phyloP scores from a whole-genome alignment of 2,888 invertebrate genomes.

The Protula sp. region DNA sequence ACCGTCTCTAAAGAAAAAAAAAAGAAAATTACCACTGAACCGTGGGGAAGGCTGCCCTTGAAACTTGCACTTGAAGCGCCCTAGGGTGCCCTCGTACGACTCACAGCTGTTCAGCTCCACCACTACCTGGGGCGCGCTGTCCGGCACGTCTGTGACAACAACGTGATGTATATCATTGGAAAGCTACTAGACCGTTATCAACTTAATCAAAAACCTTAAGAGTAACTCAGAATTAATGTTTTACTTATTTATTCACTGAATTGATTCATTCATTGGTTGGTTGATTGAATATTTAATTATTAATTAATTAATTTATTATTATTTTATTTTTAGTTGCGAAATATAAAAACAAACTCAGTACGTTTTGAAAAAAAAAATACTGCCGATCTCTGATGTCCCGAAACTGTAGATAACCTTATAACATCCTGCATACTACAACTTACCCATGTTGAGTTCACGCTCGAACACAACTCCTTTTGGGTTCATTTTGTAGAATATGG shows the following conservation, averaged over 20 bases:
- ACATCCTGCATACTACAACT: no score
- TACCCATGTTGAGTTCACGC: slow-evolving; percentile 53
- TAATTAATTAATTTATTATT: no score
- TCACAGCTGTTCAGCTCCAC: slow-evolving; percentile 65
- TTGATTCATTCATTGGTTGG: no score
- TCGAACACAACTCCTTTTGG: slow-evolving; percentile 49
- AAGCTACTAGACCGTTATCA: background rate
- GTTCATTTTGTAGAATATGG: slow-evolving; percentile 52
- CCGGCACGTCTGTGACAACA: slow-evolving; percentile 43
- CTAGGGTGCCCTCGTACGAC: slow-evolving; percentile 43
- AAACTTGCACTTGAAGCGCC: slow-evolving; percentile 47
- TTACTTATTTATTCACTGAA: no score
- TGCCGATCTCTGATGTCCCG: no score
- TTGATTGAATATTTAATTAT: no score
- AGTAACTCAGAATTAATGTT: no score
- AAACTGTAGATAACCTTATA: no score
- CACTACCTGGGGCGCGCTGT: slow-evolving; percentile 65
- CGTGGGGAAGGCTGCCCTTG: slow-evolving; percentile 45
- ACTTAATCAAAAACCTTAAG: background rate
- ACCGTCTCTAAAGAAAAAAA: no score
- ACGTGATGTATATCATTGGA: background rate
- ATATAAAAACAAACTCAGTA: no score
- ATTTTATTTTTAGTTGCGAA: no score
- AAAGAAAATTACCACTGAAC: slow-evolving; percentile 41
- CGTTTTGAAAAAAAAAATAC: no score